phyloP scores from a whole-genome alignment of 2,888 invertebrate species.

The Leuctra nigra region DNA sequence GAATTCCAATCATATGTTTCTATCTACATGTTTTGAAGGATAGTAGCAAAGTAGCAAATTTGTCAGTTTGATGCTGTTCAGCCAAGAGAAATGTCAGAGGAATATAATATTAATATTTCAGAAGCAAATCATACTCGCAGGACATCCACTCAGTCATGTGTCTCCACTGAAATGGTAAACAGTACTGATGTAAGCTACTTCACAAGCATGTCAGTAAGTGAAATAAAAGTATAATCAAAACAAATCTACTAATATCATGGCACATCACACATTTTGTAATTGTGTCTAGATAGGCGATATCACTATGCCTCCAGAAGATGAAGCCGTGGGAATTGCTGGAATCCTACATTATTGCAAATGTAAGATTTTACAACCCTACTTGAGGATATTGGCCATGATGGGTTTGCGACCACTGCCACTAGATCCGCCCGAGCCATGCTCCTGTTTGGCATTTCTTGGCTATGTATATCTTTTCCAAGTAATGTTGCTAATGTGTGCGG shows the following conservation, averaged over 20 bases:
- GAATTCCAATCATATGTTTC: background rate
- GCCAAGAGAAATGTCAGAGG: conserved; percentile 1
- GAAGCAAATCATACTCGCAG: background rate
- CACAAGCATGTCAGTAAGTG: no score
- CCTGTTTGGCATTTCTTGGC: conserved; percentile 53
- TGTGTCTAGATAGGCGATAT: conserved; percentile 58
- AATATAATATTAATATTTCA: background rate
- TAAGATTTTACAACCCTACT: conserved; percentile 71
- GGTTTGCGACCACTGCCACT: conserved; percentile 64
- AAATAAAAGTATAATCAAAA: no score
- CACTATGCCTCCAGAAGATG: conserved; percentile 57
- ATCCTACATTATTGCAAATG: conserved; percentile 75
- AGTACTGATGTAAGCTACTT: conserved; percentile 47
- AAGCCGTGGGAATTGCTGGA: conserved; percentile 66
- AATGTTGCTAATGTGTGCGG: conserved; percentile 56
- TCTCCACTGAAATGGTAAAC: conserved; percentile 34
- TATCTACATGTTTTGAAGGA: no score
- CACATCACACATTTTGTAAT: no score
- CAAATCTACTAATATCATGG: no score
- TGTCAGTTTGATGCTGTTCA: no score
- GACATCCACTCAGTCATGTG: background rate
- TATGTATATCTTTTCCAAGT: conserved; percentile 63
- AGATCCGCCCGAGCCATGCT: conserved; percentile 54
- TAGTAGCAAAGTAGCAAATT: no score
- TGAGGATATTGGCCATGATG: conserved; percentile 64